Evolutionary conservation across 2,888 invertebrate genomes (phyloP).

Genomic region (Mesorhabditis belari): DNA sequence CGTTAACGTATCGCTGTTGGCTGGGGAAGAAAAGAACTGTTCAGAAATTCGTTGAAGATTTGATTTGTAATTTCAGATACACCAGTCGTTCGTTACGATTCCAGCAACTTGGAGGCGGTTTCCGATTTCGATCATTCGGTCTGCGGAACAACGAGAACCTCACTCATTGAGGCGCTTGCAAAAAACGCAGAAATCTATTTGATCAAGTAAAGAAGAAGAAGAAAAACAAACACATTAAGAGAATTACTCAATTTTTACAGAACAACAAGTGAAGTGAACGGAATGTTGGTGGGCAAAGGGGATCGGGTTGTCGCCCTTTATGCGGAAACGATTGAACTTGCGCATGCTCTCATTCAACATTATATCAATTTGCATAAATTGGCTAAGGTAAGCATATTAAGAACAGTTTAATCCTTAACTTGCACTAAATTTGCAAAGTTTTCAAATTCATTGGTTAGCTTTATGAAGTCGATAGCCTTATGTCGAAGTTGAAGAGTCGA

Average conservation of each 20-base stretch:
- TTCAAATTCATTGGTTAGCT: background rate
- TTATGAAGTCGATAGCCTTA: too few species aligned
- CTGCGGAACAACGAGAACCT: conserved; percentile 29
- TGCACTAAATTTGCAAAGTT: background rate
- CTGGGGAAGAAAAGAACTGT: too few species aligned
- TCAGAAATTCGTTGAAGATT: too few species aligned
- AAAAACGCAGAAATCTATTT: background rate
- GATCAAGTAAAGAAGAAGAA: background rate
- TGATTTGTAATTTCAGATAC: conserved; percentile 13
- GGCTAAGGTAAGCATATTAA: conserved; percentile 18
- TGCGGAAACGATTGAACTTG: conserved; percentile 40
- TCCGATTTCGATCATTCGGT: conserved; percentile 41
- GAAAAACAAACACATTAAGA: background rate
- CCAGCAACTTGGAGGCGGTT: conserved; percentile 27
- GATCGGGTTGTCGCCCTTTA: conserved; percentile 34
- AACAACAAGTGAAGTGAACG: conserved; percentile 17
- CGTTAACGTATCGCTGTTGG: too few species aligned
- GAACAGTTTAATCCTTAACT: background rate
- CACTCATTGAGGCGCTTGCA: conserved; percentile 6
- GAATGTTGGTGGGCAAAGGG: conserved; percentile 19
- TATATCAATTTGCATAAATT: conserved; percentile 31
- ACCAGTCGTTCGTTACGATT: conserved; percentile 16
- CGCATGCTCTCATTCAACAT: conserved; percentile 36
- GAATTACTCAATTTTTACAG: conserved; percentile 1
- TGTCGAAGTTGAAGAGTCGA: too few species aligned